Conservation (phyloP, 2,797 vertebrate genomes). For the Furcifer pardalis region DNA sequence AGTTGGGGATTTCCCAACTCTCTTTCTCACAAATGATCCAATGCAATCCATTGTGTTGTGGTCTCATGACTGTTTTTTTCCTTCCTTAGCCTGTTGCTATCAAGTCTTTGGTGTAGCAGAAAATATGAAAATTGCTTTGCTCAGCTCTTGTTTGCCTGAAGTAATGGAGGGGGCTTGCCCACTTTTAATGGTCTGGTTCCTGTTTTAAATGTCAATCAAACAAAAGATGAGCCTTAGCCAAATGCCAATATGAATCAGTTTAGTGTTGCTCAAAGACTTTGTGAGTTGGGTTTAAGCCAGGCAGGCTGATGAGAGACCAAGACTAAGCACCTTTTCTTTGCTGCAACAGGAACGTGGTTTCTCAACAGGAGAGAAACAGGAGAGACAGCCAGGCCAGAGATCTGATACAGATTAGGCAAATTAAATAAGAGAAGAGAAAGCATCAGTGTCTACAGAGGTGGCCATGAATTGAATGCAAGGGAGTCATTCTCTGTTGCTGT, state of each 20-base stretch:
- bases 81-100: neutral
- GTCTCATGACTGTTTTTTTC: neutral
- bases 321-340: conserved; percentile 20
- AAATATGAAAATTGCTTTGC: neutral
- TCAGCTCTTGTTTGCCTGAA: neutral
- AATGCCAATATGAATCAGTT: conserved; percentile 16
- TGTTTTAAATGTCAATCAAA: neutral
- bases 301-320: conserved; percentile 27
- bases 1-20: too few relatives aligned
- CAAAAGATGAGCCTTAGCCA: neutral
- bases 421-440: neutral
- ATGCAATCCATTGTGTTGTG: too few relatives aligned
- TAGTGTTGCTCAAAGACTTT: conserved; percentile 32
- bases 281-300: conserved; percentile 63
- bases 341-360: conserved; percentile 11
- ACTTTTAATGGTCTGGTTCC: conserved; percentile 2
- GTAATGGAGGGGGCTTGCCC: neutral
- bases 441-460: neutral
- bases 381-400: neutral
- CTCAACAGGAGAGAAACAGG: neutral
- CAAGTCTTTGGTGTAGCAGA: neutral
- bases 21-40: too few relatives aligned
- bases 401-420: neutral
- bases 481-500: neutral
- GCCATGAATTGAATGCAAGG: neutral